Conservation (phyloP, 2,888 invertebrate genomes). For the Coremacera marginata region DNA sequence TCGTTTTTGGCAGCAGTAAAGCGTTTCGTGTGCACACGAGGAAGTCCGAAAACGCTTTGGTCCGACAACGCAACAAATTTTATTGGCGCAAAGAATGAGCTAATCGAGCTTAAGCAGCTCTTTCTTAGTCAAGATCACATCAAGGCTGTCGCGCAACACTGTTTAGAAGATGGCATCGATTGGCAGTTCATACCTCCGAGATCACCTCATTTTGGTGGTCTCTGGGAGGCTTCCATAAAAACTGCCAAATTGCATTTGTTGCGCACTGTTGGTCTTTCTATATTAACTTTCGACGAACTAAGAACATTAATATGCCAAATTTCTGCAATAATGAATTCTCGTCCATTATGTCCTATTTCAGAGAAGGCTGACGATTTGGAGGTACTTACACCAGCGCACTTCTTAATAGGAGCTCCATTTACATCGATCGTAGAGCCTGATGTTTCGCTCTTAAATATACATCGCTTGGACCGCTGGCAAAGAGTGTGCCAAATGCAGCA, state of each 20-base stretch:
- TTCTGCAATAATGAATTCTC: constrained; percentile 46
- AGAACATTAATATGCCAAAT: constrained; percentile 39
- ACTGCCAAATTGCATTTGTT: constrained; percentile 36
- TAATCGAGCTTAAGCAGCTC: constrained; percentile 3
- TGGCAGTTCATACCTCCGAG: constrained; percentile 39
- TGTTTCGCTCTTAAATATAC: no score
- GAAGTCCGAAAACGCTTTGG: constrained; percentile 31
- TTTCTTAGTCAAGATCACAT: constrained; percentile 15
- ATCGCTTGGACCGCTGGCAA: no score
- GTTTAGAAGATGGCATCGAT: constrained; percentile 28
- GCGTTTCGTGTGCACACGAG: constrained; percentile 17
- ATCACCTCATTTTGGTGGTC: constrained; percentile 42
- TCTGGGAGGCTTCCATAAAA: constrained; percentile 41
- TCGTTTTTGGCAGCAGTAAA: constrained; percentile 35
- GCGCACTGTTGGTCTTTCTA: neutral
- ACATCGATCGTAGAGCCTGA: no score
- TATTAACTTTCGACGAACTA: no score
- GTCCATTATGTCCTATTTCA: constrained; percentile 46
- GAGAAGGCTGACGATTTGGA: constrained; percentile 45
- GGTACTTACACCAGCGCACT: constrained; percentile 13
- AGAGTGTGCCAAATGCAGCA: constrained; percentile 45
- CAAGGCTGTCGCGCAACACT: neutral
- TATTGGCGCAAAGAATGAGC: neutral
- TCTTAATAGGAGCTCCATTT: constrained; percentile 34
- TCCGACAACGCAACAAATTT: neutral